Evolutionary conservation across 1,140 invertebrate species (phyloP), one percentile per base, ranked within the genome.

Genomic region (Drosophila ogumai): DNA sequence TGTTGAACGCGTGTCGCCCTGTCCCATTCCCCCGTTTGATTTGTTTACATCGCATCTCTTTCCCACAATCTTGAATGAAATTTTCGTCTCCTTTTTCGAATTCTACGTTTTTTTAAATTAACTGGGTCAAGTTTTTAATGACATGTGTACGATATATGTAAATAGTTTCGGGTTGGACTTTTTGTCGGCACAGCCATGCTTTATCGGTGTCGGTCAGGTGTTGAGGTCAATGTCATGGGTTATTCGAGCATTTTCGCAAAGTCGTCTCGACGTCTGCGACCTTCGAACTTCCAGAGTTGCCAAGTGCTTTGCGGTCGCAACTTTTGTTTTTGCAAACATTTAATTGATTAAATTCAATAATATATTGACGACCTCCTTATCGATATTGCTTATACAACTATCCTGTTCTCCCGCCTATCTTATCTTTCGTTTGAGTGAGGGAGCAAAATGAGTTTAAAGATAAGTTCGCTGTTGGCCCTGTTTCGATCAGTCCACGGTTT

Each of bases 191-290:
- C 52, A 38, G 19, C 22, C 34, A 38, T 38, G 52, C 17, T 68
- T 47, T 54, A 52, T 76, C 32, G 52, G 44, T 12, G 40, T 19
- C 34, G 59, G 15, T n/a, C 34, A 76, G 71, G 50, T 64, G 71
- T 50, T 54, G 50, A 64, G 72, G 72, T 75, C 72, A 75, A 75
- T 75, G 71, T 75, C 72, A 75, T 19, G 69, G 38, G n/a, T 59
- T 40, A 36, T 38, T 59, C 8, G 31, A 61, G 64, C 46, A 15
- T 25, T 52, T 41, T 59, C 15, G 65, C 46, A 67, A 66, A 43
- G 44, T 41, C 36, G 65, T 50, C 46, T 43, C 36, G 19, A 52
- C 44, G 31, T 60, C 55, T 44, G 38, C 38, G 32, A 64, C 41
- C 57, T 47, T 46, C 43, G 32, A 66, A 66, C 28, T 19, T 66